Evolutionary conservation across 23 tunicate genomes (phyloP).

Genomic region (Clavelina lepadiformis): DNA sequence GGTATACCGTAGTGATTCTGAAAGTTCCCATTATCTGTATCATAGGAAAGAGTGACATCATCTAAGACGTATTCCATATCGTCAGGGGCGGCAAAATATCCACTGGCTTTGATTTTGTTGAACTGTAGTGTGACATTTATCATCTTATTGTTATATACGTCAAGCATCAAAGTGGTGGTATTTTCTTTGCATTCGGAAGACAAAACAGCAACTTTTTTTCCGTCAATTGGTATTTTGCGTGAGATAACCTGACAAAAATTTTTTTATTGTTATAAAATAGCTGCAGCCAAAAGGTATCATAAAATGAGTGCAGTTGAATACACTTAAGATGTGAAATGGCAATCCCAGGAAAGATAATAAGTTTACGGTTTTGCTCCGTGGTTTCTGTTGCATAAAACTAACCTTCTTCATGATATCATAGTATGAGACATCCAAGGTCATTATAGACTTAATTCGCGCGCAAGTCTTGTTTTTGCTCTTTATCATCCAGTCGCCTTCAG

Average conservation of each 20-base stretch:
- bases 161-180: constrained; percentile 25
- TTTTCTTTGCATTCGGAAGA: constrained; percentile 9
- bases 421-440: constrained; percentile 14
- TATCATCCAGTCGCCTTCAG: constrained; percentile 22
- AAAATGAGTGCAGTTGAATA: no score
- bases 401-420: constrained; percentile 27
- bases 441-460: constrained; percentile 32
- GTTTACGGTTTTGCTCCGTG: background rate
- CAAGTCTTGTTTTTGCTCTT: constrained; percentile 31
- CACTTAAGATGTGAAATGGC: no score
- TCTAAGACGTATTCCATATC: constrained; percentile 19
- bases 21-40: constrained; percentile 33
- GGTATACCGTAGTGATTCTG: constrained; percentile 64
- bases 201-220: constrained; percentile 6
- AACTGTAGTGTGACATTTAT: constrained; percentile 29
- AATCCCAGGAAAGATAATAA: no score
- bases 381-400: background rate
- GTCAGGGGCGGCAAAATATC: background rate
- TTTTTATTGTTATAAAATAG: background rate
- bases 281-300: no score
- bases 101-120: constrained; percentile 1
- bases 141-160: constrained; percentile 12
- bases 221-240: constrained; percentile 17
- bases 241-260: background rate
- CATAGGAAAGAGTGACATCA: constrained; percentile 31